phyloP scores from a whole-genome alignment of 2,113 vertebrate genomes.

The Addax nasomaculatus region DNA sequence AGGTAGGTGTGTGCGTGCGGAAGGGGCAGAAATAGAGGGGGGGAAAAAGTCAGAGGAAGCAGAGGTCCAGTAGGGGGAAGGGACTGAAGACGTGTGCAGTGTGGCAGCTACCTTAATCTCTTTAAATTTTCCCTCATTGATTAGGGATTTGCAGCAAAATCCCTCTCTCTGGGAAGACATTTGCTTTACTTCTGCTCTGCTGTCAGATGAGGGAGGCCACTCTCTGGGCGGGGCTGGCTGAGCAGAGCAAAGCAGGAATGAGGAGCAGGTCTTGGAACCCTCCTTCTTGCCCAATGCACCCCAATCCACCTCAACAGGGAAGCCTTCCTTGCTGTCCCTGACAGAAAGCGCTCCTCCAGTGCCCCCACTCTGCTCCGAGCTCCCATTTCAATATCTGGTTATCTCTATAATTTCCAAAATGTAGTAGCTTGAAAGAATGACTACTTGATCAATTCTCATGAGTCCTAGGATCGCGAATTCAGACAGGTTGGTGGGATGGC shows the following conservation, averaged over 20 bases:
- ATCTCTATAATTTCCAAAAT: neutral
- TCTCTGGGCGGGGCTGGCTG: neutral
- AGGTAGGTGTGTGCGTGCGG: rapidly evolving
- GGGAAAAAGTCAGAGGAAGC: neutral
- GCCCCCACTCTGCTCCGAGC: neutral
- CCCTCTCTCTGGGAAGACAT: constrained; percentile 25
- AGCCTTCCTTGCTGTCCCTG: neutral
- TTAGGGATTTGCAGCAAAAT: constrained; percentile 67
- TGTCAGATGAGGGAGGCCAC: neutral
- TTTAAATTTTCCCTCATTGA: constrained; percentile 69
- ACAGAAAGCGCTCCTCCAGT: neutral
- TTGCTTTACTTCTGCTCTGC: constrained; percentile 7
- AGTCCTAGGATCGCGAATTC: neutral
- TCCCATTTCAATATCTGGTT: neutral
- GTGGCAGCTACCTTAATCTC: constrained; percentile 64
- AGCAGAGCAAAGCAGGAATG: rapidly evolving
- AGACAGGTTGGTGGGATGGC: rapidly evolving
- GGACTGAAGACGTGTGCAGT: neutral
- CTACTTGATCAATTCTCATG: neutral
- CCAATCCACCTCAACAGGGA: too few species aligned
- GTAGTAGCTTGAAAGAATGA: neutral
- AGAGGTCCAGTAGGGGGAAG: neutral
- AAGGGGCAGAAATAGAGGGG: neutral
- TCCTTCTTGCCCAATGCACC: neutral
- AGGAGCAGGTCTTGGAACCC: neutral